Base-by-base conservation (phyloP, 1,140 invertebrate species). In the Ditylenchus dipsaci region DNA sequence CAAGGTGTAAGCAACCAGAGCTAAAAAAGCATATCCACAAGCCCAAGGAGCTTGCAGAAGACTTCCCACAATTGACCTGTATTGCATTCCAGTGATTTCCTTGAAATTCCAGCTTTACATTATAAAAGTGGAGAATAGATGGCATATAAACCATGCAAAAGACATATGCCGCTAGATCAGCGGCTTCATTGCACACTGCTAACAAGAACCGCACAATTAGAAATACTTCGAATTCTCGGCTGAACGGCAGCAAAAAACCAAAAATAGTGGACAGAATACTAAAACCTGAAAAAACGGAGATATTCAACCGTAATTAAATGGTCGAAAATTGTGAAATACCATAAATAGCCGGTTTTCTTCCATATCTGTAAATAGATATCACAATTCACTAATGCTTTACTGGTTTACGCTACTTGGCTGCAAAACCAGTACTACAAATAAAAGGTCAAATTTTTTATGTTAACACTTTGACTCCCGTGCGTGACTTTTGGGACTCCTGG, bases 31-130 rank as follows among this genome's bases (percentile, higher is more conserved):
- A 69, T 81, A 81, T 38, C 80, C 80, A 59, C 83, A 68, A 3
- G 80, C 80, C 80, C 80, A 81, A 13, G 80, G 80, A 13, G 77
- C 80, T 69, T 81, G 81, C 3, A 81, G 64, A 30, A 81, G 63
- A 26, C 67, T 69, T 3, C 79, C 79, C 1, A 81, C 79, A 53
- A 81, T 76, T 15, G 79, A 81, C 21, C 79, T 70, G 23, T 76
- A 76, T 30, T 76, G 76, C 17, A 76, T 69, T 15, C 63, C 47
- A 21, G 23, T 53, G 15, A 53, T 53, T 17, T 53, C 49, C 33
- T 38, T 5, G 11, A 38, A 38, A 38, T 38, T 3, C 11, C 33
- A 38, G 11, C 3, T 38, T 3, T 38, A 38, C 3, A 38, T 11
- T 38, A 38, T n/a, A n/a, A n/a, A n/a, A n/a, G n/a, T n/a, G n/a